Base-by-base conservation (phyloP, 2,113 vertebrate species). In the Oreocharis arfaki region DNA sequence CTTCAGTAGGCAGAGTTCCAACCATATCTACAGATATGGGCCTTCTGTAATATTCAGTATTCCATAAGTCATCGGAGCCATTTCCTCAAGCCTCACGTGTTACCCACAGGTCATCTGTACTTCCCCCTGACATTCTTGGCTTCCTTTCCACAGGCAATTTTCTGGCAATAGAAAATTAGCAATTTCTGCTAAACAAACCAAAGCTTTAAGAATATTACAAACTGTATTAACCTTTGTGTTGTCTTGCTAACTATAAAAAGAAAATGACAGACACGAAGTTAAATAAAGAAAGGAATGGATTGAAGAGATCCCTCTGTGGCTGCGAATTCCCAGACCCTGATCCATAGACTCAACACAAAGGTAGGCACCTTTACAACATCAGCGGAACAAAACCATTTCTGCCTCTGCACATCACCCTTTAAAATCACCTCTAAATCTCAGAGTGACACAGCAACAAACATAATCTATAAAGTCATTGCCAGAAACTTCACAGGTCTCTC, bases 101-200 rank as follows among this genome's bases (percentile, higher is more conserved):
- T 75, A 42, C 19, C 39, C 12, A 9, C 14, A 74, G 28, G 57
- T 87, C 59, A 13, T 32, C 26, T 74, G 12, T 42, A 20, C 65
- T 53, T 47, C 0, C 3, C 27, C 17, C 11, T 1, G 0, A 9
- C 4, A 23, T 59, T 83, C 30, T 67, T 47, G 37, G 13, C 21
- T 85, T 55, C 21, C 7, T 71, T 16, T 60, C 74, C 28, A 75
- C 53, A 64, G 46, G 20, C 15, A 44, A 28, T 46, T 55, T 81
- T 70, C 39, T n/a, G 22, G 20, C 16, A 20, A 23, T 3, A 63
- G 33, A 82, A 57, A 70, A 63, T 1, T 2, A 82, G 16, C 16
- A 77, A 89, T 82, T 78, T 84, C 52, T 63, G 64, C 18, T 79
- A 59, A 87, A 74, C 8, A 57, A 70, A 60, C 5, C 7, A 27